Evolutionary conservation across 2,113 vertebrate species (phyloP).

Genomic region (Eretmochelys imbricata): DNA sequence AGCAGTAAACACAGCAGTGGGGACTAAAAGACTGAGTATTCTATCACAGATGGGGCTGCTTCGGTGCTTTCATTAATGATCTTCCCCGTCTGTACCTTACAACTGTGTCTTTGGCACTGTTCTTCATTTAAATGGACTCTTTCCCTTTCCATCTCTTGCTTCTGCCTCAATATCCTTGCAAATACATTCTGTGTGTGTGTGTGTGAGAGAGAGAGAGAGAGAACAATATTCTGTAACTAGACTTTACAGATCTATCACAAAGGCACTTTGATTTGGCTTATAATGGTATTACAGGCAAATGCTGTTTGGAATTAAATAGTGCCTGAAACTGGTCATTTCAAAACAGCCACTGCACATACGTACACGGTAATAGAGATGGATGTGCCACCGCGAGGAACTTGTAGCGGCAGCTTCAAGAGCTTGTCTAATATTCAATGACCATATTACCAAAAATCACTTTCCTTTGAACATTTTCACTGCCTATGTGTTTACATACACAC

Average conservation of each 20-base stretch:
- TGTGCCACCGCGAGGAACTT: accelerated
- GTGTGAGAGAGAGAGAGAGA: background rate
- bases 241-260: background rate
- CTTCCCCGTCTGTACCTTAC: conserved; percentile 4
- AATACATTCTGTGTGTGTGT: background rate
- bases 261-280: background rate
- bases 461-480: background rate
- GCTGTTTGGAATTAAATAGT: accelerated
- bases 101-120: background rate
- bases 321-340: background rate
- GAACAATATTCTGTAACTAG: no score
- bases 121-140: conserved; percentile 26
- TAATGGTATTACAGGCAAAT: accelerated
- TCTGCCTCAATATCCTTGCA: background rate
- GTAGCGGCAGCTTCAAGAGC: accelerated
- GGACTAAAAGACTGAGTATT: conserved; percentile 45
- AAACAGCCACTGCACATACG: accelerated
- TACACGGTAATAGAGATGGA: accelerated
- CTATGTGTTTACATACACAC: no score
- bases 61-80: conserved; percentile 38
- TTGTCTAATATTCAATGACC: accelerated
- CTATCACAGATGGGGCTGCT: conserved; percentile 78
- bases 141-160: conserved; percentile 7
- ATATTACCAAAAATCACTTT: background rate
- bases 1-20: conserved; percentile 80